Conservation (phyloP, 2,797 vertebrate genomes). For the Girardinus metallicus region DNA sequence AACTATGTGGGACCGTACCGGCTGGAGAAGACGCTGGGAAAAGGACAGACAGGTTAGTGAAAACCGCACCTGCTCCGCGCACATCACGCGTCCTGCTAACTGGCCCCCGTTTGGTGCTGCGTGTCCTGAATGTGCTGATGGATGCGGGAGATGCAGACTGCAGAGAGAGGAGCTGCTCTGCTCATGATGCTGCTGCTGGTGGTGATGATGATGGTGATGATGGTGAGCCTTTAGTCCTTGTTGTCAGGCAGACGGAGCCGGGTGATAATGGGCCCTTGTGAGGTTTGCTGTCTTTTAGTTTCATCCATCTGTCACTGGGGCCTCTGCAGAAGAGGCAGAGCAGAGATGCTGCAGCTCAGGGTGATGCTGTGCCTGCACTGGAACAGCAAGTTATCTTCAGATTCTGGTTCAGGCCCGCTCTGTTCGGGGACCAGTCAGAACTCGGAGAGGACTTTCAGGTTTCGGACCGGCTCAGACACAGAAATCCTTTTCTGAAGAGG, state of each 20-base stretch:
- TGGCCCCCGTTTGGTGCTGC: background rate
- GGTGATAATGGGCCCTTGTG: constrained; percentile 50
- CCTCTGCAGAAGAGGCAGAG: constrained; percentile 53
- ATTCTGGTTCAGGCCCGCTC: background rate
- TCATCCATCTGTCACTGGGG: constrained; percentile 61
- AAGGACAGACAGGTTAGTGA: constrained; percentile 98
- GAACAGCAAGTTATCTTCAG: background rate
- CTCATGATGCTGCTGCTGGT: background rate
- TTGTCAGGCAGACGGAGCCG: constrained; percentile 71
- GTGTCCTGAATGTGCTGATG: constrained; percentile 3
- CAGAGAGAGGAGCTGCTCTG: constrained; percentile 10
- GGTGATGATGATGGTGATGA: constrained; percentile 10
- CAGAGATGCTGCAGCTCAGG: constrained; percentile 47
- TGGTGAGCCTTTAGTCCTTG: constrained; percentile 71
- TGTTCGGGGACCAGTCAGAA: background rate
- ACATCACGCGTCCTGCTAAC: constrained; percentile 16
- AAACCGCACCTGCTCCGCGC: constrained; percentile 28
- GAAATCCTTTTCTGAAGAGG: background rate
- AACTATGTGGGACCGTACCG: constrained; percentile 99
- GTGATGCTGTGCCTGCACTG: background rate
- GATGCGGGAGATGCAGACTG: constrained; percentile 24
- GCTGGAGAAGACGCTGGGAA: constrained; percentile 98
- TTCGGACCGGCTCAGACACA: background rate
- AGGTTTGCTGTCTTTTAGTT: constrained; percentile 50
- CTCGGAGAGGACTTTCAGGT: background rate